Percentiles rank a stretch among this genome's conserved stretches.
These are phyloP conservation scores for Laodelphax striatellus DNA, from an alignment of 1,140 invertebrate species.

Conservation along the genomic window DNA sequence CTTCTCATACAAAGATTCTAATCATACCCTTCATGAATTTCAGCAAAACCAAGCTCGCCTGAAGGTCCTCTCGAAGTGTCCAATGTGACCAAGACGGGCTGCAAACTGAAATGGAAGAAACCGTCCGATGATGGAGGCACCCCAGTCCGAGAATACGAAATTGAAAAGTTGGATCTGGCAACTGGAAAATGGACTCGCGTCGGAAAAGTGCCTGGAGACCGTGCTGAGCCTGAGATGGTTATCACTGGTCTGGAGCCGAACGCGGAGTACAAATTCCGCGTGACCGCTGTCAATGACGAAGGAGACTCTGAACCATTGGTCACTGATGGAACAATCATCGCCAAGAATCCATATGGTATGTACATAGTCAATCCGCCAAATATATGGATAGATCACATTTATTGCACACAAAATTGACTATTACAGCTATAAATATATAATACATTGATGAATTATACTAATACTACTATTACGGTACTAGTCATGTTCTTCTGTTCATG, in stretches of 20 bases:
- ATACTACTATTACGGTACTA: too few species aligned
- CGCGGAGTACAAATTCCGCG: conserved; percentile 91
- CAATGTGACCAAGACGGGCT: conserved; percentile 75
- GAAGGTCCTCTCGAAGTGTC: conserved; percentile 81
- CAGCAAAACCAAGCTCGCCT: conserved; percentile 63
- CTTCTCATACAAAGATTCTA: too few species aligned
- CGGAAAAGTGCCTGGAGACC: conserved; percentile 60
- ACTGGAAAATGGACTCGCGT: conserved; percentile 85
- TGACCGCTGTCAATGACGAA: conserved; percentile 89
- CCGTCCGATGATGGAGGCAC: conserved; percentile 88
- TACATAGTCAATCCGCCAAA: conserved; percentile 15
- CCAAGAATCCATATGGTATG: conserved; percentile 94
- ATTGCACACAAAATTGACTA: too few species aligned
- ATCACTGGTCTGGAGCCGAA: conserved; percentile 84
- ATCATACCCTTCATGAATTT: background rate
- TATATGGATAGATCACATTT: too few species aligned
- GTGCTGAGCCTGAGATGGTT: conserved; percentile 66
- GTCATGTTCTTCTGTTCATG: too few species aligned
- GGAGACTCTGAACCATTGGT: conserved; percentile 90
- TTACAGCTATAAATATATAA: too few species aligned
- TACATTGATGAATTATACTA: too few species aligned
- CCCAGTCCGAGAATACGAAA: conserved; percentile 87
- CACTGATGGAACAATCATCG: conserved; percentile 69
- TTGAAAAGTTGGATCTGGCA: conserved; percentile 87
- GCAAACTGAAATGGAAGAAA: conserved; percentile 80